Conservation (phyloP, 2,113 vertebrate genomes). For the Zeus faber region DNA sequence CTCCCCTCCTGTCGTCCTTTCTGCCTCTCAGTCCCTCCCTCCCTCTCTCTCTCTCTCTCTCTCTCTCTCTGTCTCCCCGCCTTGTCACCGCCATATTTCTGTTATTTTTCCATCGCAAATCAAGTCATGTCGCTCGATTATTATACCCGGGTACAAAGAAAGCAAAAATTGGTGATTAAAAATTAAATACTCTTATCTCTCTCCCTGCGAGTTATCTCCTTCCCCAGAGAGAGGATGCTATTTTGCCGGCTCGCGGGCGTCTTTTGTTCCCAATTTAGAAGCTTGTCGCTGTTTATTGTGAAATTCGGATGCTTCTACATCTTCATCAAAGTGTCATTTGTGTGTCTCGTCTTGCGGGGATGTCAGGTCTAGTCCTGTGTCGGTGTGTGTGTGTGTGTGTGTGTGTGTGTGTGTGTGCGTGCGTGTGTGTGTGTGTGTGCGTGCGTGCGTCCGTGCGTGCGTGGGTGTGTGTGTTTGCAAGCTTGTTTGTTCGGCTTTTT, state of each 20-base stretch:
- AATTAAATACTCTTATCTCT: constrained; percentile 80
- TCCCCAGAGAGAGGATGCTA: constrained; percentile 75
- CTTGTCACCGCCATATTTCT: constrained; percentile 53
- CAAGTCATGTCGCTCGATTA: constrained; percentile 68
- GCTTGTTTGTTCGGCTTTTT: too few relatives aligned
- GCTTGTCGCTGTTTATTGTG: constrained; percentile 79
- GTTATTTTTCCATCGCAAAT: constrained; percentile 61
- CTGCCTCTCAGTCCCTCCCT: constrained; percentile 60
- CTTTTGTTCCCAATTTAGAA: constrained; percentile 81
- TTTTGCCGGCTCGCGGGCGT: constrained; percentile 71
- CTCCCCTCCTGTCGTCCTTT: constrained; percentile 25
- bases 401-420: too few relatives aligned
- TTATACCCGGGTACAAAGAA: constrained; percentile 74
- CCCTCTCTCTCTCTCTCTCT: constrained; percentile 47
- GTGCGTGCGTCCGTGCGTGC: too few relatives aligned
- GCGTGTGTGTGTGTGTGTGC: too few relatives aligned
- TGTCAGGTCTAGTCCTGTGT: constrained; percentile 66
- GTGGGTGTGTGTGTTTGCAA: too few relatives aligned
- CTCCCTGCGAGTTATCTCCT: constrained; percentile 65
- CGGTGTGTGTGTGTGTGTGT: too few relatives aligned
- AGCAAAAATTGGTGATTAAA: constrained; percentile 79
- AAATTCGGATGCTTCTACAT: constrained; percentile 74
- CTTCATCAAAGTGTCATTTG: constrained; percentile 70
- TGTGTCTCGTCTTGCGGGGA: constrained; percentile 52
- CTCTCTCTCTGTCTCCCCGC: constrained; percentile 42